These are phyloP conservation scores for Bombus fervidus DNA, from an alignment of 1,140 invertebrate genomes.

Conservation along the genomic window DNA sequence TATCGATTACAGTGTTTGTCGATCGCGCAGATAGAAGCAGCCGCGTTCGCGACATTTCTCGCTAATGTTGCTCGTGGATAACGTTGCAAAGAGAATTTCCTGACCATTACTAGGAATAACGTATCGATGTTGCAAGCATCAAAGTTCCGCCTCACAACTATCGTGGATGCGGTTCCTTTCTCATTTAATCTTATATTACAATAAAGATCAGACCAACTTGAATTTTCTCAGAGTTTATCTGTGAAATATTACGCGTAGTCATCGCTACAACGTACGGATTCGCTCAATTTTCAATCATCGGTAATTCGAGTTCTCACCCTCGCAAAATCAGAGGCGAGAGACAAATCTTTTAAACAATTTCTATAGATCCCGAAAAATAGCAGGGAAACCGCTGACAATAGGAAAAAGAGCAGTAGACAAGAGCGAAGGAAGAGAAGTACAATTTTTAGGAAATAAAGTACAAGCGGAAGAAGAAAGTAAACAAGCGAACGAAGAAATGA, in stretches of 20 bases:
- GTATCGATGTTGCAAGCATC: not conserved
- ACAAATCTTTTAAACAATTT: not conserved
- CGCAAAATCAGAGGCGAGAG: no score
- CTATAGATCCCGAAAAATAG: not conserved
- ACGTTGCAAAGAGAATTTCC: not conserved
- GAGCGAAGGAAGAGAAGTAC: no score
- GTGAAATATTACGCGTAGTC: no score
- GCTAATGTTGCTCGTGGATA: not conserved
- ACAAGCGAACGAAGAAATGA: no score
- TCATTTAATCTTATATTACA: not conserved
- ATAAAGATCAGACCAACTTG: not conserved
- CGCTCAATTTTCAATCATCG: no score
- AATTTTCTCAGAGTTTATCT: not conserved
- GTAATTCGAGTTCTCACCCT: no score
- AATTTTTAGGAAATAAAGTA: no score
- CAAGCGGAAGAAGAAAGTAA: no score
- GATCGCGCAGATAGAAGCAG: not conserved
- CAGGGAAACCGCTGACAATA: not conserved
- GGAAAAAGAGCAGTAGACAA: no score
- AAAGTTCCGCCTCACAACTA: not conserved
- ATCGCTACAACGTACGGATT: not conserved
- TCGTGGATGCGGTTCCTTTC: not conserved
- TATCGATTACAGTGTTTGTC: slow-evolving; percentile 16
- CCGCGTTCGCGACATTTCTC: slow-evolving; percentile 12
- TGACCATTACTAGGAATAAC: not conserved